Conservation (phyloP, 2,888 invertebrate species). For the Leptopilina syphax region DNA sequence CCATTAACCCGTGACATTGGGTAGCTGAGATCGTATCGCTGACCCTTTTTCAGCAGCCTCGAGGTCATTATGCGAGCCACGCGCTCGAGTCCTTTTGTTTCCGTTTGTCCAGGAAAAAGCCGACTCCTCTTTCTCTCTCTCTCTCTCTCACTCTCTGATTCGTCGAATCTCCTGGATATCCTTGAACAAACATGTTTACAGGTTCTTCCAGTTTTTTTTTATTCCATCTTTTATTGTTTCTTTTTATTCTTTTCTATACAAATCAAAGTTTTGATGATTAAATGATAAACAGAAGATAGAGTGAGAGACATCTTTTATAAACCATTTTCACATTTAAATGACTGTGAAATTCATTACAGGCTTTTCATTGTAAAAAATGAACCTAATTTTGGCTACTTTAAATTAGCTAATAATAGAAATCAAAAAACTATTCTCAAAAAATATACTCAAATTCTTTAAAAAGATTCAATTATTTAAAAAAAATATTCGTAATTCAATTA, state of each 20-base stretch:
- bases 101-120: conserved; percentile 22
- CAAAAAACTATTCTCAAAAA: no score
- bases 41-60: conserved; percentile 32
- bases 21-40: conserved; percentile 37
- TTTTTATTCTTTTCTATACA: not conserved
- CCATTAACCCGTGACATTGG: conserved; percentile 39
- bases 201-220: conserved; percentile 6
- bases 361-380: no score
- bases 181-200: conserved; percentile 38
- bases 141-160: conserved; percentile 39
- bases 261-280: not conserved
- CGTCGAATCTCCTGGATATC: conserved; percentile 31
- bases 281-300: not conserved
- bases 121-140: conserved; percentile 35
- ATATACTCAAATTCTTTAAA: no score
- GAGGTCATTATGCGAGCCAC: conserved; percentile 40
- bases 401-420: no score
- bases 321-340: not conserved
- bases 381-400: no score
- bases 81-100: conserved; percentile 37
- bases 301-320: no score
- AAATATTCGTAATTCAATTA: no score
- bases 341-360: not conserved
- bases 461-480: no score
- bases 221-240: not conserved